Percentiles rank a stretch among this genome's conserved stretches.
Evolutionary conservation across 2,113 vertebrate genomes (phyloP).

Genomic region (Rhadina sibilatrix): DNA sequence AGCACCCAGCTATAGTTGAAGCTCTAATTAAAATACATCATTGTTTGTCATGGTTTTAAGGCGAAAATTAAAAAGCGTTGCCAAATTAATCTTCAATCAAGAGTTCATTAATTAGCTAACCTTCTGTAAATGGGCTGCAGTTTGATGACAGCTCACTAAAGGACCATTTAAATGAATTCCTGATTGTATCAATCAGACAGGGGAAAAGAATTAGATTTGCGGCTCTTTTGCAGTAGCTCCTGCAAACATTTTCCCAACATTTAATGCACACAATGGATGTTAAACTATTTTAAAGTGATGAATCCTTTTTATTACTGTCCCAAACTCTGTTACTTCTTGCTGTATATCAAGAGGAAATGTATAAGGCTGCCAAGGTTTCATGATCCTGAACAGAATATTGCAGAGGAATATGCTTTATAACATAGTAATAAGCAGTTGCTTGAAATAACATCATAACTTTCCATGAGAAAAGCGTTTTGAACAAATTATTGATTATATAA

Average conservation of each 20-base stretch:
- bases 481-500: slow-evolving; percentile 62
- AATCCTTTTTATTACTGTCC: slow-evolving; percentile 53
- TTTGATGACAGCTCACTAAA: slow-evolving; percentile 67
- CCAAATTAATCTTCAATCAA: slow-evolving; percentile 75
- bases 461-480: slow-evolving; percentile 53
- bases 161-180: slow-evolving; percentile 59
- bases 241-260: slow-evolving; percentile 59
- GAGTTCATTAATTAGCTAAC: slow-evolving; percentile 77
- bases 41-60: slow-evolving; percentile 71
- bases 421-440: slow-evolving; percentile 28
- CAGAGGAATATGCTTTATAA: slow-evolving; percentile 32
- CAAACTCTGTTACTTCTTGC: slow-evolving; percentile 43
- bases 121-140: slow-evolving; percentile 69
- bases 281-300: slow-evolving; percentile 46
- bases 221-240: slow-evolving; percentile 24
- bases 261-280: slow-evolving; percentile 38
- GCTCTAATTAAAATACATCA: slow-evolving; percentile 65
- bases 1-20: slow-evolving; percentile 17
- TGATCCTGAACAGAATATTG: slow-evolving; percentile 36
- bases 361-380: slow-evolving; percentile 16
- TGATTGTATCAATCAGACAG: slow-evolving; percentile 54
- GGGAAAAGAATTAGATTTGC: slow-evolving; percentile 45
- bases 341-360: slow-evolving; percentile 27
- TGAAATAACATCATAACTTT: slow-evolving; percentile 55
- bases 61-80: slow-evolving; percentile 72